These are phyloP conservation scores for Gallinago media DNA, from an alignment of 2,113 vertebrate genomes.

Conservation along the genomic window DNA sequence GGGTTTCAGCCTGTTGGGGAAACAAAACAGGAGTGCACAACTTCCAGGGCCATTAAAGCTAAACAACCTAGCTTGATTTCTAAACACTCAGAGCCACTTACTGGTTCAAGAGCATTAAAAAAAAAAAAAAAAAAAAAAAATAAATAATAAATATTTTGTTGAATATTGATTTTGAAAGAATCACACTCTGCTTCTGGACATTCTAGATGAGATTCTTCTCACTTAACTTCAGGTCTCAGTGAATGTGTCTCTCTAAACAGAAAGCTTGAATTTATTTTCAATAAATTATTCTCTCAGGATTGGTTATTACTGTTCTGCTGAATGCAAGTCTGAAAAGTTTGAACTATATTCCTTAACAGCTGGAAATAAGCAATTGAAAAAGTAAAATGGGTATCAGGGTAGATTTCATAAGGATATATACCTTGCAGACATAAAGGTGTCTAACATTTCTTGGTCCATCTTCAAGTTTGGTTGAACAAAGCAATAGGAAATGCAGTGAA, in stretches of 20 bases:
- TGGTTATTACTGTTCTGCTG: background rate
- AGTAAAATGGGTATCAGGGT: background rate
- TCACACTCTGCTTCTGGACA: background rate
- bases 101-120: background rate
- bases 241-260: background rate
- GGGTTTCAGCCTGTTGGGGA: background rate
- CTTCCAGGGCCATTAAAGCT: background rate
- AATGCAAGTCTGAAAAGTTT: background rate
- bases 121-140: background rate
- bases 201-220: background rate
- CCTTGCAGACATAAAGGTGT: background rate
- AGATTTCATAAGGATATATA: background rate
- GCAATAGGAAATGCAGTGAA: background rate
- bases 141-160: background rate
- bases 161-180: background rate
- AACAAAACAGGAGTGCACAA: accelerated
- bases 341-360: background rate
- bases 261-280: background rate
- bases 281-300: background rate
- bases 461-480: background rate
- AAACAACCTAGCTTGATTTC: background rate
- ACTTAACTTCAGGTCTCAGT: background rate
- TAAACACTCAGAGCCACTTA: background rate
- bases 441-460: background rate
- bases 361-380: background rate